Conservation (phyloP, 2,113 vertebrate species). For the Laticauda laticaudata region DNA sequence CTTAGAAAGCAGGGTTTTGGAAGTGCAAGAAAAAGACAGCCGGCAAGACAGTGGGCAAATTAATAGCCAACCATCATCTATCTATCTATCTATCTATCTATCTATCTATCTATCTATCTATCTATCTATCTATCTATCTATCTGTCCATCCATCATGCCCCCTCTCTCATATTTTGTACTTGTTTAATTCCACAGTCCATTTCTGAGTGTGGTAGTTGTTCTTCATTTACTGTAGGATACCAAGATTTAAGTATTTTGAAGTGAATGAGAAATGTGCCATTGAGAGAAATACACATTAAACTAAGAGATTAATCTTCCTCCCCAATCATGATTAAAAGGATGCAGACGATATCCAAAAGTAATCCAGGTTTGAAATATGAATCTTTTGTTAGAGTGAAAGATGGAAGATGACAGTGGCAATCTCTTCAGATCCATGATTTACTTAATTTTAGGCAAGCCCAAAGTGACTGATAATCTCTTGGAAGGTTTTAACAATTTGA, state of each 20-base stretch:
- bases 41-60: not conserved
- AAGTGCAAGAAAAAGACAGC: not conserved
- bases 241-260: slow-evolving; percentile 29
- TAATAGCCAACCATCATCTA: not conserved
- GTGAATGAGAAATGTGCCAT: slow-evolving; percentile 42
- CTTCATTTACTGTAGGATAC: slow-evolving; percentile 37
- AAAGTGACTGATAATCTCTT: slow-evolving; percentile 56
- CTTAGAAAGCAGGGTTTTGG: not conserved
- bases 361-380: slow-evolving; percentile 59
- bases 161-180: slow-evolving; percentile 12
- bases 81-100: no score
- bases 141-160: not conserved
- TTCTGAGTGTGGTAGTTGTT: slow-evolving; percentile 20
- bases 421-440: slow-evolving; percentile 68
- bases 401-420: slow-evolving; percentile 62
- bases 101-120: no score
- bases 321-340: slow-evolving; percentile 63
- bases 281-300: slow-evolving; percentile 52
- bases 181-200: slow-evolving; percentile 3
- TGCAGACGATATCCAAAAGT: slow-evolving; percentile 63
- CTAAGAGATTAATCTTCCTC: slow-evolving; percentile 51
- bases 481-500: slow-evolving; percentile 46
- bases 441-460: slow-evolving; percentile 55
- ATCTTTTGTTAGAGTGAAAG: slow-evolving; percentile 53
- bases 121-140: no score